These are phyloP conservation scores for Mastacembelus armatus DNA, from an alignment of 2,797 vertebrate species.

Conservation along the genomic window DNA sequence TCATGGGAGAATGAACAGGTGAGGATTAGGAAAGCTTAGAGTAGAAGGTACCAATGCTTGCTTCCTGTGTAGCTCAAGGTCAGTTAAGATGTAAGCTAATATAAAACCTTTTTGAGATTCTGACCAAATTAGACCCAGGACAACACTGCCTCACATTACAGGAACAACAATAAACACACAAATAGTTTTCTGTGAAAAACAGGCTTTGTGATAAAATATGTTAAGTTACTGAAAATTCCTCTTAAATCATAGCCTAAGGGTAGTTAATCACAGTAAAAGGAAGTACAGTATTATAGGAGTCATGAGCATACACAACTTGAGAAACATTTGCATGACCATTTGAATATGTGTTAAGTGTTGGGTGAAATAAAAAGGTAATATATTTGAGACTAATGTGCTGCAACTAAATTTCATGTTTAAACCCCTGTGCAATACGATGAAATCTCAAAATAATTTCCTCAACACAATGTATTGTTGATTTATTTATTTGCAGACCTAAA, in stretches of 20 bases:
- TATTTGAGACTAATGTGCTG: background rate
- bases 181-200: constrained; percentile 68
- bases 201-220: constrained; percentile 72
- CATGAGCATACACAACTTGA: constrained; percentile 52
- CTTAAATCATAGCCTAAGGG: constrained; percentile 68
- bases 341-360: constrained; percentile 36
- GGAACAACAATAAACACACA: constrained; percentile 73
- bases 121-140: constrained; percentile 65
- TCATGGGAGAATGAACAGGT: background rate
- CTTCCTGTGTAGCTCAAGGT: constrained; percentile 20
- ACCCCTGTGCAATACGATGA: background rate
- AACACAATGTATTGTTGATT: background rate
- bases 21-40: background rate
- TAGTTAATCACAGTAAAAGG: constrained; percentile 74
- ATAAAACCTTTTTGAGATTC: constrained; percentile 59
- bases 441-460: background rate
- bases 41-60: background rate
- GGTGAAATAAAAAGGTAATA: background rate
- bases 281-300: constrained; percentile 69
- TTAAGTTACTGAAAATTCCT: constrained; percentile 73
- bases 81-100: constrained; percentile 57
- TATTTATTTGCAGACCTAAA: constrained; percentile 1
- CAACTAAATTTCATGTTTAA: constrained; percentile 1
- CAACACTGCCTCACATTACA: constrained; percentile 45
- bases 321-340: constrained; percentile 69